Evolutionary conservation across 2,797 vertebrate genomes (phyloP).

Genomic region (Leuciscus waleckii): DNA sequence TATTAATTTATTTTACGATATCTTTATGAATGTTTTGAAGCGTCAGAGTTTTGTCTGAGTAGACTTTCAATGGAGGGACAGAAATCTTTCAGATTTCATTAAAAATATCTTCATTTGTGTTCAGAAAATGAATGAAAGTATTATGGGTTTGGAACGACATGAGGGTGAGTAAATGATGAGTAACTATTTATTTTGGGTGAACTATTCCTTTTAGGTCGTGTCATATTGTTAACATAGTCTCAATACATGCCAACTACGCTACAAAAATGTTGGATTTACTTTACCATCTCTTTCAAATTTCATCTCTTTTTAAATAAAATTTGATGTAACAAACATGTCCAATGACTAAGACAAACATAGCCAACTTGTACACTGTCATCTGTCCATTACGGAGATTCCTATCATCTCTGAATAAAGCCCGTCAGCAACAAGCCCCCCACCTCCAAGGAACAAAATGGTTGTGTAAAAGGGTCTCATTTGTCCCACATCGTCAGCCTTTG

Average conservation of each 20-base stretch:
- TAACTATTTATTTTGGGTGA: not conserved
- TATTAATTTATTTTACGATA: not conserved
- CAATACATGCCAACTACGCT: not conserved
- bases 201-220: not conserved
- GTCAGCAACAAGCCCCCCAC: conserved; percentile 51
- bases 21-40: not conserved
- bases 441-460: conserved; percentile 51
- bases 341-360: not conserved
- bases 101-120: not conserved
- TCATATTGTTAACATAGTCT: not conserved
- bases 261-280: not conserved
- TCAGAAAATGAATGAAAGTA: not conserved
- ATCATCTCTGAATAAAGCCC: conserved; percentile 30
- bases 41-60: not conserved
- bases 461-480: conserved; percentile 59
- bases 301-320: not conserved
- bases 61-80: not conserved
- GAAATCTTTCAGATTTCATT: not conserved
- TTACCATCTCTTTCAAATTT: not conserved
- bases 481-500: conserved; percentile 12
- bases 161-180: not conserved
- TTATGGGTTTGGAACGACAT: not conserved
- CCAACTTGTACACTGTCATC: not conserved
- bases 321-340: not conserved
- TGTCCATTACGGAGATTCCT: conserved; percentile 30